Percentiles rank a stretch among this genome's conserved stretches.
phyloP scores from a whole-genome alignment of 1,140 invertebrate genomes.

The Pygmarrhopalites habei region DNA sequence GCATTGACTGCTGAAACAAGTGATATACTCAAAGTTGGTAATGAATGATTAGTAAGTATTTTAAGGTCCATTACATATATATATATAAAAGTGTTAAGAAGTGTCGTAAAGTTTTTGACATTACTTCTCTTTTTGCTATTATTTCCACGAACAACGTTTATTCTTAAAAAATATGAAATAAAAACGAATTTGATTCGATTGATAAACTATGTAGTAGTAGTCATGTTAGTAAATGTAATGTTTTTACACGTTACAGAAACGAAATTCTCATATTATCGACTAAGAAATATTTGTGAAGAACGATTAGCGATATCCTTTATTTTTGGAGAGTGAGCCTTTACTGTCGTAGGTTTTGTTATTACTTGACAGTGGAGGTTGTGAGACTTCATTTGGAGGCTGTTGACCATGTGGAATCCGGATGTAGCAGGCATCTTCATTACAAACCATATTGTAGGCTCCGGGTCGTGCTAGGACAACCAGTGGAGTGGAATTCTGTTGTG shows the following conservation, averaged over 20 bases:
- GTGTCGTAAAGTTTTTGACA: no score
- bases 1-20: no score
- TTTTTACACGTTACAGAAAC: background rate
- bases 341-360: background rate
- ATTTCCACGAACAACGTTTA: no score
- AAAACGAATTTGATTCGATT: no score
- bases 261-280: background rate
- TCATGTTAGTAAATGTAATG: background rate
- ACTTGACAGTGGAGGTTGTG: background rate
- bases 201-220: background rate
- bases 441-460: slow-evolving; percentile 2
- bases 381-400: background rate
- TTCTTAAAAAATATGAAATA: no score
- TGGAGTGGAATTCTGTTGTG: background rate
- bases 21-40: no score
- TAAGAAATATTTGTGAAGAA: background rate
- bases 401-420: background rate
- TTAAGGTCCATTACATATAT: no score
- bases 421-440: slow-evolving; percentile 6
- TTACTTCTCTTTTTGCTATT: no score
- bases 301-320: background rate
- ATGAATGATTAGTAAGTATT: no score
- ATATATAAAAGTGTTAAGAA: no score
- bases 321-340: background rate
- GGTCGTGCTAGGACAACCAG: background rate